Percentiles rank a stretch among this genome's conserved stretches.
Evolutionary conservation across 2,113 vertebrate species (phyloP).

Genomic region (Leptosomus discolor): DNA sequence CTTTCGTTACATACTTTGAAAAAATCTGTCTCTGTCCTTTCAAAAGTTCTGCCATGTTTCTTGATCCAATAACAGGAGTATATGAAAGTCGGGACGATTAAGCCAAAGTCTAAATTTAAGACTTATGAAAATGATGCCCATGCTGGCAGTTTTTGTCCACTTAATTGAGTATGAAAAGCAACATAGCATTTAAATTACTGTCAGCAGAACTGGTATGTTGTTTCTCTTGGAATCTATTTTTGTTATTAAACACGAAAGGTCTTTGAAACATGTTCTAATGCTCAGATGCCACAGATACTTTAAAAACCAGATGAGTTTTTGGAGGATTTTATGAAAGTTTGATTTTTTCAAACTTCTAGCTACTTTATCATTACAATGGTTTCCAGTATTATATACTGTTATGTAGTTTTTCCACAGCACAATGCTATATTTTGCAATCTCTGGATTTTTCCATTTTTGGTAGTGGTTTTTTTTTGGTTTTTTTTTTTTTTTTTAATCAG

Average conservation of each 20-base stretch:
- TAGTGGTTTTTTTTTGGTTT: not conserved
- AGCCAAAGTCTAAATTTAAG: not conserved
- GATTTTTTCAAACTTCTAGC: not conserved
- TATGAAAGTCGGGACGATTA: not conserved
- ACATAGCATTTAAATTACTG: not conserved
- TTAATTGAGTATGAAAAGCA: not conserved
- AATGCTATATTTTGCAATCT: not conserved
- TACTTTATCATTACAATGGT: not conserved
- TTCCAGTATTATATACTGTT: not conserved
- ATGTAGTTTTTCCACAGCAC: not conserved
- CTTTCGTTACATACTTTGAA: not conserved
- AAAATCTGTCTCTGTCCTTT: not conserved
- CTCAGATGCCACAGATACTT: not conserved
- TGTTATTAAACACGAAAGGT: not conserved
- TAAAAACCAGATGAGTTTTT: not conserved
- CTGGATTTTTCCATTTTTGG: not conserved
- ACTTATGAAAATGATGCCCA: not conserved
- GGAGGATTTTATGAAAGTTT: not conserved
- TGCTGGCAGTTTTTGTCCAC: not conserved
- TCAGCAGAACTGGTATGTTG: not conserved
- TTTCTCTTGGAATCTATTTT: not conserved
- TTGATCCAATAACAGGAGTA: not conserved
- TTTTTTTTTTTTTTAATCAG: not conserved
- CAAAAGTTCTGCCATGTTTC: not conserved
- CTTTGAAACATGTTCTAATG: not conserved